Percentiles rank a stretch among this genome's conserved stretches.
phyloP scores from a whole-genome alignment of 2,113 vertebrate genomes.

The Recurvirostra avosetta region DNA sequence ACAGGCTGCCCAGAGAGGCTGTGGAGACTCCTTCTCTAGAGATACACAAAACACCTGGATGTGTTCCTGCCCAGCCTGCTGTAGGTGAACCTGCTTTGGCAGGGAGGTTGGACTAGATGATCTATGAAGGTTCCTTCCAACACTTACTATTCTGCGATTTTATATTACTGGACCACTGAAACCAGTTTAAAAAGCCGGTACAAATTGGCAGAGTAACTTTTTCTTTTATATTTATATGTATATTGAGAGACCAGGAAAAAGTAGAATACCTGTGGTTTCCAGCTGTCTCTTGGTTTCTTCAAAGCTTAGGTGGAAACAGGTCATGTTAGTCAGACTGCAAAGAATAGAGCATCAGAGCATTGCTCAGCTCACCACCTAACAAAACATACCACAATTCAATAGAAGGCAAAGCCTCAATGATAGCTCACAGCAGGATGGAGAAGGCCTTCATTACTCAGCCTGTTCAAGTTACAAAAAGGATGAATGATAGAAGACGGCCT shows the following conservation, averaged over 20 bases:
- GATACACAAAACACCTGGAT: too few species aligned
- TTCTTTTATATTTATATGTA: neutral
- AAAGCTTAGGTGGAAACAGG: neutral
- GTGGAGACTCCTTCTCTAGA: too few species aligned
- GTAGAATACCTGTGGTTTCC: neutral
- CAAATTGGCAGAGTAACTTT: neutral
- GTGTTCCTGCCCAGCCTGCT: too few species aligned
- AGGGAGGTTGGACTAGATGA: too few species aligned
- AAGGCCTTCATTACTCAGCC: neutral
- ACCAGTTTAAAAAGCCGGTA: neutral
- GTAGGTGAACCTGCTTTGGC: too few species aligned
- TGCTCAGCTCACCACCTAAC: neutral
- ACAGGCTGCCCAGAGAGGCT: too few species aligned
- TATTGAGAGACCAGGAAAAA: neutral
- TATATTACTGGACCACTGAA: neutral
- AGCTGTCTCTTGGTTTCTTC: neutral
- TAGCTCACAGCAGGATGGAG: neutral
- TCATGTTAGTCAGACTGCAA: neutral
- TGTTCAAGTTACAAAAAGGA: neutral
- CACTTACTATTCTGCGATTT: neutral
- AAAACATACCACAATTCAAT: rapidly evolving
- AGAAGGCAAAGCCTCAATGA: neutral
- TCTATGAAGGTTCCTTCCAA: too few species aligned
- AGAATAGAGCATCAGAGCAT: rapidly evolving
- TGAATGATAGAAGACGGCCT: neutral